Base-by-base conservation (phyloP, 2,797 vertebrate genomes). In the Catharus ustulatus region DNA sequence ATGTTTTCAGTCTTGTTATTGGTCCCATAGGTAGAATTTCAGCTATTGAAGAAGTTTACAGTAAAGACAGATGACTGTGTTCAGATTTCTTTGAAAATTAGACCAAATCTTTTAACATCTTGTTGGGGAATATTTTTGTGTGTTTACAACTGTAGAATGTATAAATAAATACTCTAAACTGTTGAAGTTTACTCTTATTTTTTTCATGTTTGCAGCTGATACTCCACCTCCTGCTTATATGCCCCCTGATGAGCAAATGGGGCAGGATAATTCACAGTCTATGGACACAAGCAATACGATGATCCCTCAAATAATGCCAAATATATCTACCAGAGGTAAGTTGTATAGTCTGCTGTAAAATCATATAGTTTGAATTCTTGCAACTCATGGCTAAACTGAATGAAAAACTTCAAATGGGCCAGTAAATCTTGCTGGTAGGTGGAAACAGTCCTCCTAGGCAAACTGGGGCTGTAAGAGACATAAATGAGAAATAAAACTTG, bases 221-320 rank as follows among this genome's bases (percentile, higher is more conserved):
- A 98, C 98, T 55, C 98, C 98, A 71, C 98, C 98, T 90, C 98
- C 98, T 91, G 98, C 98, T 30, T 98, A 98, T 82, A 98, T 98
- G 98, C 98, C 98, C 21, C 98, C 98, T 45, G 98, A 98, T 88
- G 98, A 98, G 90, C 98, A 98, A 69, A 97, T 98, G 97, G 97
- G 97, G 55, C 98, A 98, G 80, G 98, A 98, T 88, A 98, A 95
- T 86, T 97, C 98, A 26, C 98, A 98, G 52, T 98, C 98, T 40
- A 98, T 98, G 98, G 98, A 98, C 79, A 98, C 98, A 74, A 97
- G 98, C 97, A 98, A 92, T 96, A 97, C 94, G 67, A 97, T 98
- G 97, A 98, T 98, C 93, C 97, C 98, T 97, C 98, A 98, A 66
- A 97, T 98, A 82, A 98, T 98, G 97, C 97, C 98, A 91, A 98